These are phyloP conservation scores for Caenorhabditis imperialis DNA, from an alignment of 2,888 invertebrate species.

Conservation along the genomic window DNA sequence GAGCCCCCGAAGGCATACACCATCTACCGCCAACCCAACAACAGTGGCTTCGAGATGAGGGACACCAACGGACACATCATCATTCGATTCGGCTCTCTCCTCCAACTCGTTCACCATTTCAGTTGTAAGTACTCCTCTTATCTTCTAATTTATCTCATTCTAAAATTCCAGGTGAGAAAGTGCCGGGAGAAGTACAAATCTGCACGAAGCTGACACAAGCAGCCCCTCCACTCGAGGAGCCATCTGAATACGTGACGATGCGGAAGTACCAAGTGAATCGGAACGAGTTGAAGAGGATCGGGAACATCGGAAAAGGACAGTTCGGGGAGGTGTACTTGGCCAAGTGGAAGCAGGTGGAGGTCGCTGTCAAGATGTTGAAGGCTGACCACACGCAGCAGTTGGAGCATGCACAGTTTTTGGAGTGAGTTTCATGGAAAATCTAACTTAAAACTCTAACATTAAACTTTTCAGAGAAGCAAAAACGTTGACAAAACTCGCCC, in stretches of 20 bases:
- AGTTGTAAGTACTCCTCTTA: constrained; percentile 15
- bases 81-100: constrained; percentile 35
- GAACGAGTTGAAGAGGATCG: constrained; percentile 20
- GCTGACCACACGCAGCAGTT: constrained; percentile 15
- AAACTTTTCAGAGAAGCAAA: constrained; percentile 39
- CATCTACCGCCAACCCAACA: constrained; percentile 23
- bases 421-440: too few species aligned
- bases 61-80: constrained; percentile 26
- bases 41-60: constrained; percentile 32
- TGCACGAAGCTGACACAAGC: constrained; percentile 42
- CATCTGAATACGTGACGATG: constrained; percentile 38
- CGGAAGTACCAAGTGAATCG: constrained; percentile 42
- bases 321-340: constrained; percentile 46
- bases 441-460: neutral
- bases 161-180: constrained; percentile 17
- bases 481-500: constrained; percentile 32
- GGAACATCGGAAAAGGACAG: constrained; percentile 44
- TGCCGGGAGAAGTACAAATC: constrained; percentile 35
- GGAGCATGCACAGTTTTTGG: constrained; percentile 34
- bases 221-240: constrained; percentile 38
- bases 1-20: constrained; percentile 27
- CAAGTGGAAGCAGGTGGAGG: constrained; percentile 24
- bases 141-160: too few species aligned
- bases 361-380: constrained; percentile 51
- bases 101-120: constrained; percentile 37